Conservation (phyloP, 1,140 invertebrate genomes). For the Lineus longissimus region DNA sequence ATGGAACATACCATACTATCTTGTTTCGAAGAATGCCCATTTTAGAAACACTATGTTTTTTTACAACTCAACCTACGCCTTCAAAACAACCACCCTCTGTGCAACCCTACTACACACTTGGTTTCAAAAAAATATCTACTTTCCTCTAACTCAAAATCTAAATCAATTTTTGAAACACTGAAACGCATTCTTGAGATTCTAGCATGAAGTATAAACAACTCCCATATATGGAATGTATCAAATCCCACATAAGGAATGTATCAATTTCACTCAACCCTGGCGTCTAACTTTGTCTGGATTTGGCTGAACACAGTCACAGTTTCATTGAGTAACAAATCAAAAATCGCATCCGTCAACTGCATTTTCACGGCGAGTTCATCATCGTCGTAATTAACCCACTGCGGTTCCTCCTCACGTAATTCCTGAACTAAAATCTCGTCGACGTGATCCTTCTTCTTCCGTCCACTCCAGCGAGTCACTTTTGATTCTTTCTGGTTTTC, state of each 20-base stretch:
- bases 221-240: neutral
- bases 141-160: no score
- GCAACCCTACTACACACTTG: no score
- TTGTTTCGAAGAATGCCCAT: no score
- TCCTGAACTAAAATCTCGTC: conserved; percentile 69
- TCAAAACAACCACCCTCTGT: no score
- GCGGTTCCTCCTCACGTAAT: conserved; percentile 65
- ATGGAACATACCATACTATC: no score
- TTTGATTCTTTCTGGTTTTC: conserved; percentile 58
- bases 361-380: conserved; percentile 69
- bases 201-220: neutral
- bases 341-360: conserved; percentile 63
- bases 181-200: no score
- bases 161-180: no score
- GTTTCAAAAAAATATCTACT: no score
- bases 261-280: neutral
- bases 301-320: conserved; percentile 53
- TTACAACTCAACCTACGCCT: no score
- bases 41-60: no score
- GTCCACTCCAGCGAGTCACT: conserved; percentile 63
- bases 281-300: neutral
- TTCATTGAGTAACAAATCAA: conserved; percentile 63
- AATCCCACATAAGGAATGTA: neutral
- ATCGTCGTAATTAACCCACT: conserved; percentile 69
- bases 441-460: conserved; percentile 69